Evolutionary conservation across 2,113 vertebrate species (phyloP).

Genomic region (Australoheros scitulus): DNA sequence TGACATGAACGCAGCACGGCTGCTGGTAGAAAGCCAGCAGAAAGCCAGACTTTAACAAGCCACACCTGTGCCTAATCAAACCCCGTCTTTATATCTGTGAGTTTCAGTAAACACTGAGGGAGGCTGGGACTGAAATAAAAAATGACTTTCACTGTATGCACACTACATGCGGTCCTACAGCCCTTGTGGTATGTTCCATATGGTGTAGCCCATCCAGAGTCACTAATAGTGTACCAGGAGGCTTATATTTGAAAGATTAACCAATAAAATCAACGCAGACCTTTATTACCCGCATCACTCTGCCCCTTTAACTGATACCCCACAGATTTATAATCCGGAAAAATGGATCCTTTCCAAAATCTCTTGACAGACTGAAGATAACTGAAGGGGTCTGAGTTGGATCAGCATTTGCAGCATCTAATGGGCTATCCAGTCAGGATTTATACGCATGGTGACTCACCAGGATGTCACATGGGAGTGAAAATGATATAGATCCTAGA

Average conservation of each 20-base stretch:
- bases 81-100: conserved; percentile 34
- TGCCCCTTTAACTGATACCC: not conserved
- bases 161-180: conserved; percentile 8
- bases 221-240: not conserved
- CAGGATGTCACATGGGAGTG: not conserved
- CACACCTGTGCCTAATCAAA: conserved; percentile 59
- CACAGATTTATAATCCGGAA: not conserved
- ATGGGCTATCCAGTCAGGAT: not conserved
- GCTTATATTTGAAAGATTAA: conserved; percentile 13
- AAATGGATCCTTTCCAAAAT: not conserved
- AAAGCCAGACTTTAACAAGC: conserved; percentile 50
- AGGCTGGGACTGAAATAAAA: not conserved
- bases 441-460: not conserved
- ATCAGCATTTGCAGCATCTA: not conserved
- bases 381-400: not conserved
- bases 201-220: not conserved
- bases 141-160: conserved; percentile 8
- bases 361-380: not conserved
- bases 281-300: not conserved
- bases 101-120: conserved; percentile 40
- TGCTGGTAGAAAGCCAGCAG: conserved; percentile 51
- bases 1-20: conserved; percentile 39
- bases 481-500: not conserved
- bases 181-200: conserved; percentile 26
- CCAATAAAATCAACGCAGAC: conserved; percentile 16